phyloP scores from a whole-genome alignment of 1,140 invertebrate species.

The Drosophila rhopaloa region DNA sequence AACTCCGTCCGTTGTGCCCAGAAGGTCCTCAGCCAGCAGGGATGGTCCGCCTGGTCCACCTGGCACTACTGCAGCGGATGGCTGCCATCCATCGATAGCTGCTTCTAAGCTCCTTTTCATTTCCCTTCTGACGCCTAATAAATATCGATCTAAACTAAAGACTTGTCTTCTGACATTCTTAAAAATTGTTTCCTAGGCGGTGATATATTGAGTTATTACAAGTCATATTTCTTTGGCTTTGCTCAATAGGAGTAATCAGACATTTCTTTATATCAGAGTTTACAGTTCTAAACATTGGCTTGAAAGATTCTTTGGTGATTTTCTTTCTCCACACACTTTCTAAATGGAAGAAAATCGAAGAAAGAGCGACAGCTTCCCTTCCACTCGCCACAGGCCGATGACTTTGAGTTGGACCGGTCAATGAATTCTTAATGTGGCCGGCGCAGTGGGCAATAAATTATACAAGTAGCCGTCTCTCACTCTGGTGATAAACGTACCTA shows the following conservation, averaged over 20 bases:
- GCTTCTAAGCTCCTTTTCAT: slow-evolving; percentile 42
- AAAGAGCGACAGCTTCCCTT: slow-evolving; percentile 56
- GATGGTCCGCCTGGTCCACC: slow-evolving; percentile 73
- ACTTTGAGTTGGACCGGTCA: slow-evolving; percentile 71
- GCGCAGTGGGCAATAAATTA: slow-evolving; percentile 75
- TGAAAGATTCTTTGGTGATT: slow-evolving; percentile 14
- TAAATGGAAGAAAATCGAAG: slow-evolving; percentile 50
- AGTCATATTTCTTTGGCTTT: neutral
- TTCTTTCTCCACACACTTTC: slow-evolving; percentile 50
- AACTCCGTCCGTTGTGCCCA: slow-evolving; percentile 68
- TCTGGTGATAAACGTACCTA: slow-evolving; percentile 57
- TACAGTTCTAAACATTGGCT: neutral
- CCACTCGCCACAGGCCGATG: slow-evolving; percentile 72
- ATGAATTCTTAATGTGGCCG: slow-evolving; percentile 76
- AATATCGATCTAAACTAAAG: neutral
- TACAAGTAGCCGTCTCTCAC: slow-evolving; percentile 58
- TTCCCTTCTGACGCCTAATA: neutral
- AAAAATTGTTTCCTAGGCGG: neutral
- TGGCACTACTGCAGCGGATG: slow-evolving; percentile 66
- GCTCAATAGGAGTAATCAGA: neutral
- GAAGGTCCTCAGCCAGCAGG: slow-evolving; percentile 64
- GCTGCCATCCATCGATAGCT: slow-evolving; percentile 64
- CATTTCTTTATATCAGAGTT: neutral
- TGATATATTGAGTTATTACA: neutral
- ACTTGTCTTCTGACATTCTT: neutral